Evolutionary conservation across 2,888 invertebrate species (phyloP), one percentile per base, ranked within the genome.

Genomic region (Sarcophaga caerulescens): DNA sequence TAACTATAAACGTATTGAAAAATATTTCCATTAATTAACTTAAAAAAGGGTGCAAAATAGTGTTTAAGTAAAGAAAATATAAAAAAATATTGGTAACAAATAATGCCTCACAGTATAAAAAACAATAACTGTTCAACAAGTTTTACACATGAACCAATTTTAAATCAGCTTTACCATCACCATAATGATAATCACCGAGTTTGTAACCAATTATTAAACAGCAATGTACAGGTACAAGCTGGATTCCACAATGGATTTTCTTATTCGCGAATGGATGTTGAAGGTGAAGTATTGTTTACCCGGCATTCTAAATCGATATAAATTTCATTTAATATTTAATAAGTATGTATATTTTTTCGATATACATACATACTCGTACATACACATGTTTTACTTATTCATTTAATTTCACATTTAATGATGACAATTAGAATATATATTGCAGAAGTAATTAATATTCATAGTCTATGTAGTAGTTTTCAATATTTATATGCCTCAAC

Each of bases 71-170:
- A 21, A 10, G n/a, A 68, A 45, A n/a, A 45, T 17, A 23, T 17
- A 23, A 47, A 52, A 17, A 14, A 21, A n/a, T 21, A 5, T 47
- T 44, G 17, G 8, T 68, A 69, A 25, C 11, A 65, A 2, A 63
- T 45, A 62, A 81, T 81, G 81, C 70, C 81, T 44, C 75, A 52
- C 8, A 62, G 52, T 66, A 21, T 75, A 19, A 68, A 65, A 69
- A 62, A 81, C 21, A 69, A 62, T 63, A 75, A 19, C 63, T 6
- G 21, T 35, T 35, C 52, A 57, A 19, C 69, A 47, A 75, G 73
- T 66, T 21, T 21, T 2, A 11, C 62, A 62, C 17, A 74, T 52
- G 44, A 23, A 44, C 45, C 25, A 25, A 19, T 47, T 47, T 62
- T 19, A 47, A 45, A 66, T 44, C 25, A 60, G 57, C 57, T 52